phyloP scores from a whole-genome alignment of 2,113 vertebrate species.

The Myiozetetes cayanensis region DNA sequence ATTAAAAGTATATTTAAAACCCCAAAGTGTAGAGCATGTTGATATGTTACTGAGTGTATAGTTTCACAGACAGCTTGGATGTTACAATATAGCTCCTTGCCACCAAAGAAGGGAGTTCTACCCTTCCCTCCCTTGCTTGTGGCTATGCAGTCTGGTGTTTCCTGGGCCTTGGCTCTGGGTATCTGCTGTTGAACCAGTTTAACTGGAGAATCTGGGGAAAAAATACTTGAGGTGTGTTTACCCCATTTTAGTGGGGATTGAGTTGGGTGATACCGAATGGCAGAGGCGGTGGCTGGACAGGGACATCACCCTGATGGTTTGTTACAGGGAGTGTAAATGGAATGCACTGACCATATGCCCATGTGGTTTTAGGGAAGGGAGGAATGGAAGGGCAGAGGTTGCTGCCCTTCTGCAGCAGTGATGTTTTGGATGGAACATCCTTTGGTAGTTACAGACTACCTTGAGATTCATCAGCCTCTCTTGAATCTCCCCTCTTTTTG shows the following conservation, averaged over 20 bases:
- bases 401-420: not conserved
- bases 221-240: not conserved
- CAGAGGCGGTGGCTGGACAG: not conserved
- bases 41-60: fast-evolving
- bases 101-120: not conserved
- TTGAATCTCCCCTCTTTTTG: not conserved
- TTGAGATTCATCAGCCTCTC: not conserved
- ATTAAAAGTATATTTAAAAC: not conserved
- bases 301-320: fast-evolving
- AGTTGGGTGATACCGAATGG: fast-evolving
- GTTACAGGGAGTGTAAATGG: not conserved
- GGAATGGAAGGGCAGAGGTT: not conserved
- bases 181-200: not conserved
- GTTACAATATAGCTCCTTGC: not conserved
- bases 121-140: not conserved
- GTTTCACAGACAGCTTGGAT: not conserved
- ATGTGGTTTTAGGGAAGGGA: not conserved
- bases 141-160: not conserved
- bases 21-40: not conserved
- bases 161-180: not conserved
- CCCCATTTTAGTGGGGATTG: not conserved
- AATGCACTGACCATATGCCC: fast-evolving
- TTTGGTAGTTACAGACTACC: not conserved
- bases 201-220: not conserved
- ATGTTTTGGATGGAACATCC: not conserved